Conservation (phyloP, 2,888 invertebrate genomes). For the Acanthosepion esculentum region DNA sequence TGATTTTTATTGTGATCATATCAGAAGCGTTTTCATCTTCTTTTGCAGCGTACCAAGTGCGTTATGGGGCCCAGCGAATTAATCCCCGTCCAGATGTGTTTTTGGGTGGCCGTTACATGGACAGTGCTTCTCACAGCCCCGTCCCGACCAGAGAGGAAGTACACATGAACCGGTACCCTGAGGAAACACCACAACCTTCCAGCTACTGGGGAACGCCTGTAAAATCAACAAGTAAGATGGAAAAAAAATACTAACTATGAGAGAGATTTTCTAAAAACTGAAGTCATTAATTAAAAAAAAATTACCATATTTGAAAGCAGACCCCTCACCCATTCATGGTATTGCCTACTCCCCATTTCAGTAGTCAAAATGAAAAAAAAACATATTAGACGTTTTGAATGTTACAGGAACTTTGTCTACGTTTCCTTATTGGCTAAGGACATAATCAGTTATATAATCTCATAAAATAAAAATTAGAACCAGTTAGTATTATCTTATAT, state of each 20-base stretch:
- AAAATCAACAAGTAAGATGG: not conserved
- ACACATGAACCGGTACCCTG: not conserved
- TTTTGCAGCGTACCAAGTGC: not conserved
- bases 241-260: not conserved
- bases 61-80: constrained; percentile 33
- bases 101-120: not conserved
- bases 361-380: too few species aligned
- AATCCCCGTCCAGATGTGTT: constrained; percentile 37
- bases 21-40: not conserved
- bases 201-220: not conserved
- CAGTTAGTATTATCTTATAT: too few species aligned
- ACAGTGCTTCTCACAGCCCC: not conserved
- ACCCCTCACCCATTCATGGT: too few species aligned
- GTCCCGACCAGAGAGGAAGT: not conserved
- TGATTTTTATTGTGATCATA: too few species aligned
- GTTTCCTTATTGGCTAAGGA: too few species aligned
- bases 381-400: too few species aligned
- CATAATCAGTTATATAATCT: too few species aligned
- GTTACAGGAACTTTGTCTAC: too few species aligned
- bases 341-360: too few species aligned
- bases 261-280: not conserved
- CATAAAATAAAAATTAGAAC: too few species aligned
- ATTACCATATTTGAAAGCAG: not conserved
- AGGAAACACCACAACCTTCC: not conserved
- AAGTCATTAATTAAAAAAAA: not conserved